Base-by-base conservation (phyloP, 2,888 invertebrate genomes). In the Onthophagus sagittarius region DNA sequence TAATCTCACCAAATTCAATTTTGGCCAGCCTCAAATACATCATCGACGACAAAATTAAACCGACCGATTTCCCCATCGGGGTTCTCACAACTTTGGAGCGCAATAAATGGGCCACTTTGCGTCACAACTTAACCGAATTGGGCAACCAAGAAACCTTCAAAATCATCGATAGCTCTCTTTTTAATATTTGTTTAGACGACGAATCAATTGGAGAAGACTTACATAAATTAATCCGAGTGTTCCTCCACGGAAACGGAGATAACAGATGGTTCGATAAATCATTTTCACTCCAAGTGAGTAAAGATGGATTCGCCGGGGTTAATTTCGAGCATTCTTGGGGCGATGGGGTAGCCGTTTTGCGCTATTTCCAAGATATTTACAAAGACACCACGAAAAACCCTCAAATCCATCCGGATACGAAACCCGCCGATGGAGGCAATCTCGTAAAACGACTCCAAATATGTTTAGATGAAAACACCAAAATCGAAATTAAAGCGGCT, bases 291-390 rank as follows among this genome's bases (percentile, higher is more conserved):
- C 93, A 98, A 73, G 87, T 98, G 62, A 91, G 93, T 7, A 90
- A 90, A 75, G 95, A 96, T 86, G 98, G 98, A 4, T 90, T 91
- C 65, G 90, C 94, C 0, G 95, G 94, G 11, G 86, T 99, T 0
- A 98, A 98, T 86, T 99, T 99, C 85, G 99, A 99, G 85, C 99
- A 99, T 86, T 94, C 98, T 0, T 99, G 99, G 99, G 99, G 99
- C 9, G 99, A 99, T 86, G 99, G 99, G 31, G 98, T 99, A 0
- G 98, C 98, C 15, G 94, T 99, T 0, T 87, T 99, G 63, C 89
- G 99, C 75, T 97, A 95, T 85, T 94, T 98, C 81, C 94, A 97
- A 85, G 98, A 93, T 79, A 86, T 93, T 77, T 92, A 87, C 84
- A 89, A 88, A 74, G 93, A 93, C 83, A 89, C 90, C 0, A 88